phyloP scores from a whole-genome alignment of 2,113 vertebrate genomes.

The Oceanites oceanicus region DNA sequence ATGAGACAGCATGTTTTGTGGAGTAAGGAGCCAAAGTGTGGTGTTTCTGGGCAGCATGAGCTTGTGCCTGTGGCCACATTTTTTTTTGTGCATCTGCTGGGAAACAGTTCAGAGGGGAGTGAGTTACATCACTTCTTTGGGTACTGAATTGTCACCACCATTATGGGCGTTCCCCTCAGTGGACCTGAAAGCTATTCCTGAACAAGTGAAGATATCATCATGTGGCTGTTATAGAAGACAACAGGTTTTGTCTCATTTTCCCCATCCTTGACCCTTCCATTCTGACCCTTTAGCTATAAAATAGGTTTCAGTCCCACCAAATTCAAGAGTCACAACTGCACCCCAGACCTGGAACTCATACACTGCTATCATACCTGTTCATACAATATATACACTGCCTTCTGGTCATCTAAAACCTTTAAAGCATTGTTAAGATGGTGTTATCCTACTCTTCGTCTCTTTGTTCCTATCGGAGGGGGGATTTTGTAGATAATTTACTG shows the following conservation, averaged over 20 bases:
- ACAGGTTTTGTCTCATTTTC: background rate
- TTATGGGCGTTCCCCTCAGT: rapidly evolving
- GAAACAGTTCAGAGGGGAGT: background rate
- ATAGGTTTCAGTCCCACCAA: background rate
- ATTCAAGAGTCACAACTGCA: background rate
- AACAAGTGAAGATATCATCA: background rate
- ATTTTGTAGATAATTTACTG: background rate
- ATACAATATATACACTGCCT: rapidly evolving
- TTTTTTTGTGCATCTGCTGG: background rate
- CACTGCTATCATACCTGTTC: background rate
- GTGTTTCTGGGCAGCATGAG: background rate
- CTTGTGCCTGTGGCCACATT: background rate
- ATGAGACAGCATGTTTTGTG: background rate
- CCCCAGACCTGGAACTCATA: background rate
- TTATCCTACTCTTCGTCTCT: background rate
- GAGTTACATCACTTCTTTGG: background rate
- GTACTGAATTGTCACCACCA: background rate
- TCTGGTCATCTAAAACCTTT: background rate
- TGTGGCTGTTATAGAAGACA: background rate
- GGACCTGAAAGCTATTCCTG: background rate
- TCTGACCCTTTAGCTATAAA: background rate
- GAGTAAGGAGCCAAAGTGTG: background rate
- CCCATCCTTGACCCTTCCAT: background rate
- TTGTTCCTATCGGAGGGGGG: background rate
- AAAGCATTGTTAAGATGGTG: background rate